Evolutionary conservation across 2,888 invertebrate species (phyloP).

Genomic region (Phymatocera aterrima): DNA sequence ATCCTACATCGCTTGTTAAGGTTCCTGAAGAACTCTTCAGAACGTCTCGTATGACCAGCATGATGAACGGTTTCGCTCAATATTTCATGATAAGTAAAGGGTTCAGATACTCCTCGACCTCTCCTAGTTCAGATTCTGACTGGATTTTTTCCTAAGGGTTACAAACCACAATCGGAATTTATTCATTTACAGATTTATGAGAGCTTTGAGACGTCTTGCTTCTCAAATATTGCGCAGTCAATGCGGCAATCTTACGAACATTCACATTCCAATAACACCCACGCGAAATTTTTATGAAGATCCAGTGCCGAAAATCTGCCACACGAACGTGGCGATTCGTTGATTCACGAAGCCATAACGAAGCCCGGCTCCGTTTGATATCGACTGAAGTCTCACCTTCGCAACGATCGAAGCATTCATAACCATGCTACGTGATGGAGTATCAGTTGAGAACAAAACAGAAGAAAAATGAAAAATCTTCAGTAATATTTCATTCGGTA

Average conservation of each 20-base stretch:
- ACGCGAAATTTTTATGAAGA: background rate
- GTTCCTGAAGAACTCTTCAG: constrained; percentile 23
- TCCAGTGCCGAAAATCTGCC: background rate
- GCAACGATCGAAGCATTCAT: background rate
- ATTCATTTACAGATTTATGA: background rate
- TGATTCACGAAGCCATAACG: background rate
- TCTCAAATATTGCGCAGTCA: background rate
- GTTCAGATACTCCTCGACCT: background rate
- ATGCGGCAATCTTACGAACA: background rate
- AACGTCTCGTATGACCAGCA: constrained; percentile 15
- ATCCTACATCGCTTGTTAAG: constrained; percentile 38
- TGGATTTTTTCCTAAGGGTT: no score
- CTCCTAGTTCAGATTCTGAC: background rate
- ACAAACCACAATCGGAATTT: constrained; percentile 9
- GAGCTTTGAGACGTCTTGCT: background rate
- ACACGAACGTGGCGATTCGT: background rate
- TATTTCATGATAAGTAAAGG: constrained; percentile 40
- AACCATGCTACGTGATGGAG: background rate
- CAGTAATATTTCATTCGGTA: background rate
- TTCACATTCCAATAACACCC: background rate
- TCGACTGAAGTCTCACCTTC: constrained; percentile 7
- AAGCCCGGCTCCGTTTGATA: background rate
- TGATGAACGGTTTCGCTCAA: constrained; percentile 40
- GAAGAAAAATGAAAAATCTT: no score
- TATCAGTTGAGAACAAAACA: no score